Base-by-base conservation (phyloP, 2,888 invertebrate species). In the Eurytoma californica region DNA sequence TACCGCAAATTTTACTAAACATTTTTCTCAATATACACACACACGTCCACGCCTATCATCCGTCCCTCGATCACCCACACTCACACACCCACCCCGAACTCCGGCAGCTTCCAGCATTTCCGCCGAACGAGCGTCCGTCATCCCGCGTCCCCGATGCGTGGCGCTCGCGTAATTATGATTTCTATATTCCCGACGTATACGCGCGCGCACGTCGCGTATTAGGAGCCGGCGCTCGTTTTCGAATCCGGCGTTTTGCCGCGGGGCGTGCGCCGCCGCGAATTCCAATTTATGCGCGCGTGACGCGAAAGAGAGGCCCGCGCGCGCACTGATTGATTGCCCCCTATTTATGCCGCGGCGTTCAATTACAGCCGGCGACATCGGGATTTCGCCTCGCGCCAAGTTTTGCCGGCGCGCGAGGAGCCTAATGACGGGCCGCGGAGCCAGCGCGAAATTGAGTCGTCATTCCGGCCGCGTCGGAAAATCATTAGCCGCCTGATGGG, bases 151-250 rank as follows among this genome's bases (percentile, higher is more conserved):
- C 18, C 53, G 16, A 16, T 9, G n/a, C 30, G n/a, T 30, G 28
- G 80, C 77, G 69, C 79, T 72, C 79, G 79, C 79, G 79, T 82
- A 82, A 84, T 84, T 84, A 84, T 80, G 82, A 84, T 82, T 83
- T 81, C 81, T 80, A 78, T 79, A 79, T 83, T 80, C 79, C 72
- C 80, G 70, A 70, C 80, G 81, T 79, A 67, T 72, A 61, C 24
- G 18, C 3, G 12, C 63, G 7, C 28, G 28, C 57, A 20, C 57
- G 18, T 18, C 53, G n/a, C 66, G 57, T 63, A 63, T 47, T 63
- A 39, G 39, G 39, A 9, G 9, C 57, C 57, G 24, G 14, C 20
- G 12, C 47, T 66, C 39, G 28, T 3, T 51, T 51, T 24, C 58
- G 30, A 14, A 77, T 65, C 30, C 63, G 51, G 67, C 74, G 66